Evolutionary conservation across 92 coral and sea anemone species (phyloP), one percentile per base, ranked within the genome.

Genomic region (Montipora capitata): DNA sequence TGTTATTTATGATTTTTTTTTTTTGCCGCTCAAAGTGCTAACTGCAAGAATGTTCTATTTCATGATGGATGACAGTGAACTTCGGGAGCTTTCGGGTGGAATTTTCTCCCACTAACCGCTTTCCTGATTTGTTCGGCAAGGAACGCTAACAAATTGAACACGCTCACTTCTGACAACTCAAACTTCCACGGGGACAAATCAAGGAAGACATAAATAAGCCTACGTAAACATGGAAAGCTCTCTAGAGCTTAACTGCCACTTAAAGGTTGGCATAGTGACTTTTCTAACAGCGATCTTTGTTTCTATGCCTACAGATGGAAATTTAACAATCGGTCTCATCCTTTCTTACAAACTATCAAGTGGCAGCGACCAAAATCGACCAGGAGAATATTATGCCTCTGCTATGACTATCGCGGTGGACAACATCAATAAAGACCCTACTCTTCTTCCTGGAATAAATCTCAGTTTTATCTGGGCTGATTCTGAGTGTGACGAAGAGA

Each of bases 401-500:
- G 96, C 96, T 8, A 89, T 94, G 6, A 92, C 95, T 2, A 85
- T 96, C 54, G 96, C 99, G 1, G 81, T 97, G 80, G 95, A 97
- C 54, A 92, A 68, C 59, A 89, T 97, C 82, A 97, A 97, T 87
- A 91, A 80, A 2, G 96, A 97, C 54, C 79, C 85, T 3, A 66
- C 76, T 42, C 59, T 91, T 9, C 68, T 90, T 7, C 94, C 97
- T 0, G 96, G 93, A 35, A 82, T 90, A 68, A 91, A 89, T 59
- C 76, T 97, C 42, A 77, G 90, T 59, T 93, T 94, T 63, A 78
- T 96, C 6, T 97, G 99, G 99, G 77, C 85, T 13, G 99, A 96
- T 56, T 96, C 99, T 0, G 57, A 81, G 57, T 97, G 99, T 64
- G 72, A 74, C 35, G 97, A 91, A 66, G 97, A 90, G 56, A 41